These are phyloP conservation scores for Gallinago undulata DNA, from an alignment of 2,113 vertebrate species.

Conservation along the genomic window DNA sequence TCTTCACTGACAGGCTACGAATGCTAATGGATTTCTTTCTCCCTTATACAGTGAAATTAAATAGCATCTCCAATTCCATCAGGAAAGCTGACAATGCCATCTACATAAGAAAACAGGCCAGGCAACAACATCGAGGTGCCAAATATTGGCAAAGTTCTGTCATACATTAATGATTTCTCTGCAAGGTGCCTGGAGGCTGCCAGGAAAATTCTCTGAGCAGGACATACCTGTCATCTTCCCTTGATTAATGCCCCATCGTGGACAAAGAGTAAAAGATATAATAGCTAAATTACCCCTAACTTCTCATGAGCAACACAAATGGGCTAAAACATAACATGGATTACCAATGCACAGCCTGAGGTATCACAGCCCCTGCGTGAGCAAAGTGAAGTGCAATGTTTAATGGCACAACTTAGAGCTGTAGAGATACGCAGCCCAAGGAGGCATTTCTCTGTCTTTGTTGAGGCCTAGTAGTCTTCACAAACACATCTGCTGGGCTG, in stretches of 20 bases:
- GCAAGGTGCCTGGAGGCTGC: neutral
- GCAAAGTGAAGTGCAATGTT: neutral
- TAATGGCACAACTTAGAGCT: neutral
- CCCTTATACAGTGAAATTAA: conserved; percentile 45
- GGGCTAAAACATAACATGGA: neutral
- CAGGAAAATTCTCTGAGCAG: conserved; percentile 12
- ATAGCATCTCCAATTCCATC: neutral
- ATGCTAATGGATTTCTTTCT: conserved; percentile 36
- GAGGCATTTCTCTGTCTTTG: neutral
- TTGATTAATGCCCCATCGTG: neutral
- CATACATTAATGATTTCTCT: neutral
- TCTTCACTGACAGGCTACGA: conserved; percentile 6
- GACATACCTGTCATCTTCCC: neutral
- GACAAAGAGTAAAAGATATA: neutral
- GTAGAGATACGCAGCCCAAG: neutral
- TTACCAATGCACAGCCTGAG: neutral
- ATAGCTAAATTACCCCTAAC: neutral
- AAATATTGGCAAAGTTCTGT: conserved; percentile 18
- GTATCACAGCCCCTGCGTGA: neutral
- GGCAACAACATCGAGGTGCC: neutral
- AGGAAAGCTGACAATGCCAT: conserved; percentile 21
- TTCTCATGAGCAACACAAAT: neutral
- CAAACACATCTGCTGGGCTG: neutral
- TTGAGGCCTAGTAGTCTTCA: neutral
- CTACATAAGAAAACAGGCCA: conserved; percentile 19